Conservation (phyloP, 2,888 invertebrate species). For the Euzophera pinguis region DNA sequence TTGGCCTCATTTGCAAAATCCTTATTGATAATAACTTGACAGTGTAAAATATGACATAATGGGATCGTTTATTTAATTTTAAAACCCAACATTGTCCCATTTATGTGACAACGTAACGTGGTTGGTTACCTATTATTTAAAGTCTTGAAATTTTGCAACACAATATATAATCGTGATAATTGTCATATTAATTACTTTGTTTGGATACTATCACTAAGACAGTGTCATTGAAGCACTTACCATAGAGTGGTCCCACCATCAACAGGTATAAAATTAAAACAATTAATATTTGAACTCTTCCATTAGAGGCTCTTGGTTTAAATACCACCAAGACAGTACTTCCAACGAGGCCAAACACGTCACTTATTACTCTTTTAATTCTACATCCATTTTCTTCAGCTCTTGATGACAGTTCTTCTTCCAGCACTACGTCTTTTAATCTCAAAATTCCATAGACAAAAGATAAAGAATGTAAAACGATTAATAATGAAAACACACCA, state of each 20-base stretch:
- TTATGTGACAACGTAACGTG: too few species aligned
- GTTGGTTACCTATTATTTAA: too few species aligned
- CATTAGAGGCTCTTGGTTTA: constrained; percentile 46
- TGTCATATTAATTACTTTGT: background rate
- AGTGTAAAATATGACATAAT: too few species aligned
- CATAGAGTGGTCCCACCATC: constrained; percentile 73
- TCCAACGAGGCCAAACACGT: constrained; percentile 54
- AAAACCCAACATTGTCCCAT: background rate
- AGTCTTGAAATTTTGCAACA: too few species aligned
- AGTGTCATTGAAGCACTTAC: constrained; percentile 41
- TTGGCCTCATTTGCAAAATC: too few species aligned
- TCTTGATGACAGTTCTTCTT: constrained; percentile 23
- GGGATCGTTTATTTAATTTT: too few species aligned
- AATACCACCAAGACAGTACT: constrained; percentile 65
- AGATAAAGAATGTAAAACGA: constrained; percentile 50
- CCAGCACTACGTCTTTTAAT: constrained; percentile 55
- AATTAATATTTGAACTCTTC: constrained; percentile 58
- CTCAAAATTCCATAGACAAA: constrained; percentile 59
- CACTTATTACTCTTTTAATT: constrained; percentile 36
- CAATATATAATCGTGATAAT: background rate
- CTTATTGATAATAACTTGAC: too few species aligned
- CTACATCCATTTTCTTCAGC: constrained; percentile 30
- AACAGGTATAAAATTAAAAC: constrained; percentile 62
- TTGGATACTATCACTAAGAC: too few species aligned
- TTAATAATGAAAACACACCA: constrained; percentile 62